phyloP scores from a whole-genome alignment of 1,140 invertebrate species.

The Pseudomyrmex dendroicus region DNA sequence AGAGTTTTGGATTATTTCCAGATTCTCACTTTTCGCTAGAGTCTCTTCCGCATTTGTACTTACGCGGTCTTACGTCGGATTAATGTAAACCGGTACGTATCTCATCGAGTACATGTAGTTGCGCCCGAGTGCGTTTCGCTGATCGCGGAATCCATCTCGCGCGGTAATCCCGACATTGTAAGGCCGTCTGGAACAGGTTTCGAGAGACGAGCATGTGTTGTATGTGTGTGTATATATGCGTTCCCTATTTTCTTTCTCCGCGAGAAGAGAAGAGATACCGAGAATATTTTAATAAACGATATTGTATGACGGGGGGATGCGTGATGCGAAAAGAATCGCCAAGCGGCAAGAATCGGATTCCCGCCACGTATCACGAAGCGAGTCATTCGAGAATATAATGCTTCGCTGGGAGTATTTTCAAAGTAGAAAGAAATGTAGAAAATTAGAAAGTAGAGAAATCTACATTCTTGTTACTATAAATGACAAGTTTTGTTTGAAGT shows the following conservation, averaged over 20 bases:
- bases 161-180: constrained; percentile 66
- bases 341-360: neutral
- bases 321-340: constrained; percentile 42
- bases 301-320: neutral
- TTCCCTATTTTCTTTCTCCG: constrained; percentile 60
- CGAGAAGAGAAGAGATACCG: constrained; percentile 15
- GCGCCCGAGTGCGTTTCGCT: constrained; percentile 50
- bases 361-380: neutral
- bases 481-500: too few relatives aligned
- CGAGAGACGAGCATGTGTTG: constrained; percentile 24
- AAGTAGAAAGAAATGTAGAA: too few relatives aligned
- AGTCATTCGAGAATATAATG: neutral
- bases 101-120: constrained; percentile 13
- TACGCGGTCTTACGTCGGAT: neutral
- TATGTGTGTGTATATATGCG: neutral
- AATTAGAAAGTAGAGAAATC: too few relatives aligned
- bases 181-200: constrained; percentile 68
- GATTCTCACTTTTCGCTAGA: neutral
- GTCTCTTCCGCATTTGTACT: neutral
- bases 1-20: constrained; percentile 24
- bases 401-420: neutral
- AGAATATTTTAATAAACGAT: constrained; percentile 69
- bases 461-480: too few relatives aligned
- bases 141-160: constrained; percentile 67
- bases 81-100: constrained; percentile 38